Base-by-base conservation (phyloP, 2,797 vertebrate species). In the Uromys caudimaculatus region DNA sequence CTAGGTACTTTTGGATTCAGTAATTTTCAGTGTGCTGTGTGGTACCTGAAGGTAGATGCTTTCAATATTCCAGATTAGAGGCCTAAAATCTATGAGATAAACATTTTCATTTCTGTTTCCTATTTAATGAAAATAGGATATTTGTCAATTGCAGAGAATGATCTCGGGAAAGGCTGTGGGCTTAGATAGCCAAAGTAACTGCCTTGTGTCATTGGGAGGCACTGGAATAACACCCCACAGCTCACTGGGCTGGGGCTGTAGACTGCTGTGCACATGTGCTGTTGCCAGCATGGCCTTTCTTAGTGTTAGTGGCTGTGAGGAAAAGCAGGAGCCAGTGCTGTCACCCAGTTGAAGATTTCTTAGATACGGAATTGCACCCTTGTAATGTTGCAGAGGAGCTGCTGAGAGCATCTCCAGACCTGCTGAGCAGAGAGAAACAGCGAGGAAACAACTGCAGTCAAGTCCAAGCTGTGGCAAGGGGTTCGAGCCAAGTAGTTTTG, bases 141-240 rank as follows among this genome's bases (percentile, higher is more conserved):
- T 69, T 92, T 92, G 60, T 95, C 35, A 54, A 90, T 94, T 83
- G 77, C n/a, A 90, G 27, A 94, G n/a, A 77, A 35, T n/a, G 21
- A 91, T 88, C 82, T 19, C 75, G 4, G 41, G 29, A 82, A 50
- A 58, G 19, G 35, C 17, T 82, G n/a, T 27, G 3, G 13, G 6
- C 54, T 58, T 82, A 41, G 13, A 16, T 88, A 12, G 58, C 21
- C 17, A n/a, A 96, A 90, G 54, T 8, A 41, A 78, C 12, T 60
- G 62, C 60, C 16, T 47, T 67, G 16, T 69, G 88, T 81, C 11
- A 7, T 67, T 47, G 9, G 2, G 2, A 56, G 52, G 35, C 35
- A 23, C 21, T 88, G 23, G n/a, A 60, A 88, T 47, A 60, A 23
- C 67, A 14, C 21, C 11, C 41, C 19, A 8, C 83, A 71, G 47